Evolutionary conservation across 1,140 invertebrate genomes (phyloP).

Genomic region (Daktulosphaira vitifoliae): DNA sequence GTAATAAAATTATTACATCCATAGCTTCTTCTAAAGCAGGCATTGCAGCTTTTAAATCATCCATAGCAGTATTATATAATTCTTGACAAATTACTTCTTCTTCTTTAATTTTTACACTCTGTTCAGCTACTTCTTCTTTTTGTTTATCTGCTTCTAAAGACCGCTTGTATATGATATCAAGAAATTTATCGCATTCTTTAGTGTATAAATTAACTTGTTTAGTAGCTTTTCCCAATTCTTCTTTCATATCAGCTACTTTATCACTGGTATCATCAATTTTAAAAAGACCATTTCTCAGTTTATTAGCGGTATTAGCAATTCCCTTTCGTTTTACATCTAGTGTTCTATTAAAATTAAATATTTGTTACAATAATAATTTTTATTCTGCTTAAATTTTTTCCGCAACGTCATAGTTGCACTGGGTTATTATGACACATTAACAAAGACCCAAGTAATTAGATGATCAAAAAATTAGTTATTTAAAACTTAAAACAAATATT

Average conservation of each 20-base stretch:
- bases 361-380: too few relatives aligned
- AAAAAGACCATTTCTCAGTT: conserved; percentile 61
- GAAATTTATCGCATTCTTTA: conserved; percentile 60
- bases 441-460: too few relatives aligned
- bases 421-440: too few relatives aligned
- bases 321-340: conserved; percentile 59
- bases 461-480: too few relatives aligned
- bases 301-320: conserved; percentile 59
- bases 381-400: too few relatives aligned
- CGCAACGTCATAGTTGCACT: too few relatives aligned
- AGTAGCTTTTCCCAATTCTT: conserved; percentile 41
- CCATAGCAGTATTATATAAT: conserved; percentile 66
- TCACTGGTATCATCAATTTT: conserved; percentile 67
- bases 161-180: conserved; percentile 65
- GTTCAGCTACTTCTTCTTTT: conserved; percentile 55
- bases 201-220: conserved; percentile 5
- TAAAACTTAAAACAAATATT: conserved; percentile 28
- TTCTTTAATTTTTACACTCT: conserved; percentile 60
- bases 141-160: conserved; percentile 71
- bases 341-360: conserved; percentile 49
- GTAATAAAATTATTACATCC: too few relatives aligned
- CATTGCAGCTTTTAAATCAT: conserved; percentile 71
- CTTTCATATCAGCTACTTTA: conserved; percentile 57
- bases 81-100: conserved; percentile 70
- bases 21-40: conserved; percentile 75